A percentile compares a stretch with the other conserved stretches of the same genome.
These are phyloP conservation scores for Rosalia funebris DNA, from an alignment of 2,888 invertebrate genomes.

Conservation along the genomic window DNA sequence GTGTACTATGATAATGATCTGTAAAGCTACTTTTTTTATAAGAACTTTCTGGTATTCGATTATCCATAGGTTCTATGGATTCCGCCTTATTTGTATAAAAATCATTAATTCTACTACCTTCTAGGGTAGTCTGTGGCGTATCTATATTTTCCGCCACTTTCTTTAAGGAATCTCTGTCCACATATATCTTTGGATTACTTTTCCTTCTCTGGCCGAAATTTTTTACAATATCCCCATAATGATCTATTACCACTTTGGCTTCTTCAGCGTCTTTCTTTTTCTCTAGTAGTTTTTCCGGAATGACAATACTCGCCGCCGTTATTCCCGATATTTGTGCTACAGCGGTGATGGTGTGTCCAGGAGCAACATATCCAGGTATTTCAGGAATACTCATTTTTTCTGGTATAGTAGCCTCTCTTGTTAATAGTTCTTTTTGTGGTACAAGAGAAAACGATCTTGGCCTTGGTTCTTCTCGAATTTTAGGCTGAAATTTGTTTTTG, in stretches of 20 bases:
- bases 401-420: constrained; percentile 13
- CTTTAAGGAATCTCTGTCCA: constrained; percentile 53
- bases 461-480: constrained; percentile 30
- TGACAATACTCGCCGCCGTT: constrained; percentile 58
- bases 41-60: too few relatives aligned
- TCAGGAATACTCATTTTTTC: constrained; percentile 28
- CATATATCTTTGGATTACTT: constrained; percentile 45
- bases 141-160: constrained; percentile 56
- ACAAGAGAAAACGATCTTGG: constrained; percentile 50
- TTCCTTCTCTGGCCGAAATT: constrained; percentile 68
- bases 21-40: constrained; percentile 34
- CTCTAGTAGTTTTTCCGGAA: constrained; percentile 54
- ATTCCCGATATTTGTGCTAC: constrained; percentile 56
- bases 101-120: not conserved
- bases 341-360: constrained; percentile 47
- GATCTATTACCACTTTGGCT: constrained; percentile 77
- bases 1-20: constrained; percentile 33
- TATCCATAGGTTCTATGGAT: not conserved
- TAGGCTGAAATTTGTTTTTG: constrained; percentile 14
- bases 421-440: constrained; percentile 35
- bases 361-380: constrained; percentile 29
- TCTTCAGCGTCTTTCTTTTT: constrained; percentile 70
- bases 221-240: constrained; percentile 82
- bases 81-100: not conserved
- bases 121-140: constrained; percentile 21